phyloP scores from a whole-genome alignment of 2,113 vertebrate genomes.

The Alces alces region DNA sequence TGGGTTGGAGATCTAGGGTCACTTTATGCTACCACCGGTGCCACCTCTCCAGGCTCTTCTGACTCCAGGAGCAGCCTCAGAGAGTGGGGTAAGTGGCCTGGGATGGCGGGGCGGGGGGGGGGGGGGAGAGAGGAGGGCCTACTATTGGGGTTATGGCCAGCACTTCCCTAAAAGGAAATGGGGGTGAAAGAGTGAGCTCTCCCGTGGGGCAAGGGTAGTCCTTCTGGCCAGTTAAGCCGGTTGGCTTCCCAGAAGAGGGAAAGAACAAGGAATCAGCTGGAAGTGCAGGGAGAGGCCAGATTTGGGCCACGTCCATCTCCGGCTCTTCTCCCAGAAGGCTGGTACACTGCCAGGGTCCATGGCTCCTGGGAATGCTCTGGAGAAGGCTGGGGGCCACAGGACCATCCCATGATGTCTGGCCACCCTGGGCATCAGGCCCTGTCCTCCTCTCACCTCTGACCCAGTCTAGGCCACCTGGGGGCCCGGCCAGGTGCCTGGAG shows the following conservation, averaged over 20 bases:
- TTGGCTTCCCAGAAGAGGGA: background rate
- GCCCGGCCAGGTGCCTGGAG: background rate
- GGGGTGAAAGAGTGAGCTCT: background rate
- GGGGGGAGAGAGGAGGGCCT: background rate
- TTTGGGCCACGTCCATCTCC: background rate
- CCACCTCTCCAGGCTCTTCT: constrained; percentile 25
- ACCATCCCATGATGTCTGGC: background rate
- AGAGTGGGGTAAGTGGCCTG: constrained; percentile 63
- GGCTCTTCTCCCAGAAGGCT: background rate
- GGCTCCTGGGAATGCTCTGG: background rate
- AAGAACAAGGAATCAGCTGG: background rate
- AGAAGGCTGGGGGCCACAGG: background rate
- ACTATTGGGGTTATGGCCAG: background rate
- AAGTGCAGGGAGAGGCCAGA: background rate
- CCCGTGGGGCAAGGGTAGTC: background rate
- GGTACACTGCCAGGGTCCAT: background rate
- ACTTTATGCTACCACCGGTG: background rate
- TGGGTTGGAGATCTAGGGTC: constrained; percentile 5
- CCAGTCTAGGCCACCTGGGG: background rate
- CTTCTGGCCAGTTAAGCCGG: background rate
- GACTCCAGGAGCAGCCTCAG: constrained; percentile 6
- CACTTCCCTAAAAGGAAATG: background rate
- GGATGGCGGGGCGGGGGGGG: background rate
- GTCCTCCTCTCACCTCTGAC: background rate
- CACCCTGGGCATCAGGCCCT: fast-evolving